Base-by-base conservation (phyloP, 2,888 invertebrate genomes). In the Caenorhabditis sp. region DNA sequence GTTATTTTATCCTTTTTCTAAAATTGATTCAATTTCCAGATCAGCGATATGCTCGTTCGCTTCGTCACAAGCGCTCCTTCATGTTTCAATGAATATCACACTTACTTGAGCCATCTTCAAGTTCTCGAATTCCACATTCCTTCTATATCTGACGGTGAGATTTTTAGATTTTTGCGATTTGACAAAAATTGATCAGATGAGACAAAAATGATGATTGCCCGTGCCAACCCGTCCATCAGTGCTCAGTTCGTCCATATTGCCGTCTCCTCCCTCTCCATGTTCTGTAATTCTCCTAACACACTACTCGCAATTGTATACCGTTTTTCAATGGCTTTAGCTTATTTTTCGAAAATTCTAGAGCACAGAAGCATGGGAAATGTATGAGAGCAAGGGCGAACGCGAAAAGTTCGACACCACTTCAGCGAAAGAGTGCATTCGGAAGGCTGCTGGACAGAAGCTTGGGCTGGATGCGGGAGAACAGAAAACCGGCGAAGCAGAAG, bases 41-140 rank as follows among this genome's bases (percentile, higher is more conserved):
- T 81, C 9, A 37, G 60, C 20, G 71, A 71, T 24, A 47, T 81
- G 68, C 56, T 55, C 5, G 62, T 81, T 32, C 76, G 81, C 20
- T 81, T 81, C 40, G 81, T 81, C 8, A 81, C 81, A 15, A 53
- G 76, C 51, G 76, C 76, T 15, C 67, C 77, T 6, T 76, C 81
- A 1, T 60, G 60, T 26, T 71, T 72, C 22, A 65, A 32, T 8
- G 40, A 67, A n/a, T 81, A 81, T 68, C 81, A 81, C 15, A 68
- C 32, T 15, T 35, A 55, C 40, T 20, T 81, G 1, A 51, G 70
- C 11, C 77, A 70, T 22, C 65, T 65, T 8, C 65, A 70, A 22
- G 55, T 61, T 18, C n/a, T 65, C n/a, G 71, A 77, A 9, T 55
- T 81, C 13, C 71, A 71, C 44, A 58, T 81, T 15, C 24, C 56